These are phyloP conservation scores for Crioceris asparagi DNA, from an alignment of 2,888 invertebrate species.

Conservation along the genomic window DNA sequence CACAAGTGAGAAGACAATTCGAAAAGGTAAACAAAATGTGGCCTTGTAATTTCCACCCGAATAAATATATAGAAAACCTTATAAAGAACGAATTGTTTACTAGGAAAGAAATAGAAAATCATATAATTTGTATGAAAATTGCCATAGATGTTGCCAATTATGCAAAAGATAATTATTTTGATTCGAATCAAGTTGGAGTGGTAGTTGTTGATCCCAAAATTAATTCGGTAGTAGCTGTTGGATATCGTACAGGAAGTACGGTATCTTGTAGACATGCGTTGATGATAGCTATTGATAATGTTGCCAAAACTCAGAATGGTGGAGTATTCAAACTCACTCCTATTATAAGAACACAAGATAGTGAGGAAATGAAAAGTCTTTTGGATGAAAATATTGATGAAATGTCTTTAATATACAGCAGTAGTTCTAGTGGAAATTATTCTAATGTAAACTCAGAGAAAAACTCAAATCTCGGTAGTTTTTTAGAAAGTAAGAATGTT, in stretches of 20 bases:
- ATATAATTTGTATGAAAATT: slow-evolving; percentile 49
- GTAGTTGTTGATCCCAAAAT: slow-evolving; percentile 65
- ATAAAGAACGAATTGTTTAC: slow-evolving; percentile 51
- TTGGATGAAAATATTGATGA: too few species aligned
- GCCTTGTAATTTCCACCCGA: slow-evolving; percentile 79
- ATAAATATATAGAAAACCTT: slow-evolving; percentile 60
- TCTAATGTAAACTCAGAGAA: too few species aligned
- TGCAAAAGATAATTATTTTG: slow-evolving; percentile 17
- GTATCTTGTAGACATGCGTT: slow-evolving; percentile 74
- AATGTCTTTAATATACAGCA: too few species aligned
- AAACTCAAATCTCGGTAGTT: too few species aligned
- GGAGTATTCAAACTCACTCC: too few species aligned
- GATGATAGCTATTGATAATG: slow-evolving; percentile 77
- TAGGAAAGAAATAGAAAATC: slow-evolving; percentile 41
- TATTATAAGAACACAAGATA: too few species aligned
- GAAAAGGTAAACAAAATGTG: slow-evolving; percentile 50
- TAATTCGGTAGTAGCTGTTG: slow-evolving; percentile 55
- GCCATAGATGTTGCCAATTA: slow-evolving; percentile 44
- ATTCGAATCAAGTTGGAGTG: slow-evolving; percentile 37
- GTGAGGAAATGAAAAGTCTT: too few species aligned
- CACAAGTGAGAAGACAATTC: slow-evolving; percentile 58
- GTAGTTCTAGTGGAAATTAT: too few species aligned
- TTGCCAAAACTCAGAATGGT: slow-evolving; percentile 72
- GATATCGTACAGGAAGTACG: slow-evolving; percentile 44
- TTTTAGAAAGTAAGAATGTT: too few species aligned